Evolutionary conservation across 2,113 vertebrate species (phyloP), one percentile per base, ranked within the genome.

Genomic region (Erythrocebus patas): DNA sequence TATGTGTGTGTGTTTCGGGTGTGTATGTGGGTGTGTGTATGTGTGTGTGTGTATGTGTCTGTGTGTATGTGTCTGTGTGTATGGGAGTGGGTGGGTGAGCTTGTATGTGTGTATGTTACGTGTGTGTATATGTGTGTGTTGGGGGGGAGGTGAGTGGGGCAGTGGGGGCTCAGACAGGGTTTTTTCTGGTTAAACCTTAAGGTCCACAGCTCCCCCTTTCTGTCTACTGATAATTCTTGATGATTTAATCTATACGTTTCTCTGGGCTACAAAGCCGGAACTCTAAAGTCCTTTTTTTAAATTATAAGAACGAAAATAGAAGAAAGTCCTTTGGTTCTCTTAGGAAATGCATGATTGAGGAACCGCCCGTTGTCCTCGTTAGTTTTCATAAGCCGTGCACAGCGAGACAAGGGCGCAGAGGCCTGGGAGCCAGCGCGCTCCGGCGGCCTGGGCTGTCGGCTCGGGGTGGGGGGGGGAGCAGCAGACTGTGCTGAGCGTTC

Each of bases 291-390:
- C n/a, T n/a, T 57, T 86, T 85, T 84, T 6, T 14, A 14, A 64
- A 66, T 20, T 16, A 48, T 75, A 79, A 89, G 20, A 22, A 96
- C 32, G 20, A 68, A 98, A 97, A 83, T 61, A 32, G 17, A 20
- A 55, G 30, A 93, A 82, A 66, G 25, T 0, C 14, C 22, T 45
- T 64, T 32, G 8, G n/a, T 80, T 93, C 27, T 38, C 52, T 59
- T 30, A 81, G 78, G 40, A 93, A 80, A 38, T 9, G 2, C 45
- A 45, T 76, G 55, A 12, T 61, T 90, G 82, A 43, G 40, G 40
- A 87, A 11, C 30, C 23, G 52, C 32, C 70, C 17, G 9, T 17
- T 25, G 20, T 32, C 45, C 32, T 22, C 50, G 3, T 89, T 35
- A 0, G 0, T 45, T 80, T 84, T 50, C 38, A 8, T 22, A 57